Conservation (phyloP, 30 jellyfish, hydroid and myxozoan genomes). For the Aurelia sp. region DNA sequence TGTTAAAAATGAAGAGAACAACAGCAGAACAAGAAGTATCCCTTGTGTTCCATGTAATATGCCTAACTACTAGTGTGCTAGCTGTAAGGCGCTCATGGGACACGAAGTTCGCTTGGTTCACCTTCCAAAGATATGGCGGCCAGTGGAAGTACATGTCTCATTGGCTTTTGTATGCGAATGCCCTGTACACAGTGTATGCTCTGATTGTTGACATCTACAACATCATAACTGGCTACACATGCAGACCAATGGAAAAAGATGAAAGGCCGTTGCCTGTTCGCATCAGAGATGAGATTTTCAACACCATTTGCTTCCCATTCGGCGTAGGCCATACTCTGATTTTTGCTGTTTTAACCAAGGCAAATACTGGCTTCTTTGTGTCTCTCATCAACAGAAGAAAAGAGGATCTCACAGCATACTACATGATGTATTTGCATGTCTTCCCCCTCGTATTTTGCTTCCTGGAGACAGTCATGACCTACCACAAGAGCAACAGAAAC, state of each 20-base stretch:
- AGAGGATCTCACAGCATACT: slow-evolving; percentile 6
- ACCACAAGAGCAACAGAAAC: slow-evolving; percentile 38
- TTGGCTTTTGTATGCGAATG: slow-evolving; percentile 29
- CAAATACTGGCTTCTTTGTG: slow-evolving; percentile 39
- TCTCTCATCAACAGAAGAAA: slow-evolving; percentile 65
- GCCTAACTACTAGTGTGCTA: slow-evolving; percentile 16
- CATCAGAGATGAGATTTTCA: slow-evolving; percentile 43
- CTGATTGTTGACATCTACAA: slow-evolving; percentile 44
- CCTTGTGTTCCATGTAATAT: slow-evolving; percentile 22
- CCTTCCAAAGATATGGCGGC: slow-evolving; percentile 65
- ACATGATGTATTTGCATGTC: slow-evolving; percentile 54
- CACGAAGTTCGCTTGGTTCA: slow-evolving; percentile 37
- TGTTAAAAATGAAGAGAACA: slow-evolving; percentile 56
- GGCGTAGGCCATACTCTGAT: slow-evolving; percentile 41
- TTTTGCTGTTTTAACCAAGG: slow-evolving; percentile 7
- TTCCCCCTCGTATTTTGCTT: slow-evolving; percentile 44
- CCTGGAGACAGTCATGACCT: slow-evolving; percentile 42
- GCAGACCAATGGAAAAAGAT: slow-evolving; percentile 36
- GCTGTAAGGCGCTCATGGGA: slow-evolving; percentile 26
- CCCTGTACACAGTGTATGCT: slow-evolving; percentile 35
- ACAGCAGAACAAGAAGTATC: slow-evolving; percentile 77
- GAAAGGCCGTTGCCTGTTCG: slow-evolving; percentile 30
- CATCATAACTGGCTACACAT: slow-evolving; percentile 38
- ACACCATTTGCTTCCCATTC: slow-evolving; percentile 33
- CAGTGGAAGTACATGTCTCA: slow-evolving; percentile 71